phyloP scores from a whole-genome alignment of 2,797 vertebrate genomes.

The Scleropages formosus region DNA sequence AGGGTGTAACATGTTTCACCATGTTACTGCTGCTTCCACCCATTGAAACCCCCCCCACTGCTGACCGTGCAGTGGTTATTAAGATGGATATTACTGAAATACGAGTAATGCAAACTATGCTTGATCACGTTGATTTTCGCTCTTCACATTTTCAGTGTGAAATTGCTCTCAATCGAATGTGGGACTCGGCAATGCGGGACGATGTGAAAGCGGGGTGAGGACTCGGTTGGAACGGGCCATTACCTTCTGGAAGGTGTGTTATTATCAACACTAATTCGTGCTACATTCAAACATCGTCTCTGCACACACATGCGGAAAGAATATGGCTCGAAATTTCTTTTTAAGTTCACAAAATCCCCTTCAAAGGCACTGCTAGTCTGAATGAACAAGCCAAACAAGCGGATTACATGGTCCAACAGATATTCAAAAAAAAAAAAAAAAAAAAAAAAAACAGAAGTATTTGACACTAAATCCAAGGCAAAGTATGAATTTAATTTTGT shows the following conservation, averaged over 20 bases:
- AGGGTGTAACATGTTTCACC: background rate
- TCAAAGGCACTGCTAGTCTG: constrained; percentile 41
- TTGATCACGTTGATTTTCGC: no score
- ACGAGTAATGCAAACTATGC: no score
- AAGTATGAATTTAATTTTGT: constrained; percentile 66
- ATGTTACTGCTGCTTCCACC: no score
- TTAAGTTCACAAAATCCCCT: constrained; percentile 32
- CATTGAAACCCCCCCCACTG: no score
- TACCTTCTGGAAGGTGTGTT: constrained; percentile 5
- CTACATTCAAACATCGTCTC: constrained; percentile 18
- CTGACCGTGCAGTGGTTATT: no score
- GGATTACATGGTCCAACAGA: constrained; percentile 62
- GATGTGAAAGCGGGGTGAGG: background rate
- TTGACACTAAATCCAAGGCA: constrained; percentile 60
- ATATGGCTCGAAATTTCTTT: constrained; percentile 29
- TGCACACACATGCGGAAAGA: constrained; percentile 5
- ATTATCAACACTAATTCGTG: constrained; percentile 1
- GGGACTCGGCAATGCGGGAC: background rate
- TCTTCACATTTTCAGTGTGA: no score
- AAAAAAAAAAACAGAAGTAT: constrained; percentile 25
- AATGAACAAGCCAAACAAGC: constrained; percentile 44
- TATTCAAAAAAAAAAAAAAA: constrained; percentile 46
- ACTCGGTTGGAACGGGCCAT: constrained; percentile 4
- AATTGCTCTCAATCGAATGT: background rate
- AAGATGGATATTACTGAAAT: no score